phyloP scores from a whole-genome alignment of 1,140 invertebrate genomes.

The Pectinophora gossypiella region DNA sequence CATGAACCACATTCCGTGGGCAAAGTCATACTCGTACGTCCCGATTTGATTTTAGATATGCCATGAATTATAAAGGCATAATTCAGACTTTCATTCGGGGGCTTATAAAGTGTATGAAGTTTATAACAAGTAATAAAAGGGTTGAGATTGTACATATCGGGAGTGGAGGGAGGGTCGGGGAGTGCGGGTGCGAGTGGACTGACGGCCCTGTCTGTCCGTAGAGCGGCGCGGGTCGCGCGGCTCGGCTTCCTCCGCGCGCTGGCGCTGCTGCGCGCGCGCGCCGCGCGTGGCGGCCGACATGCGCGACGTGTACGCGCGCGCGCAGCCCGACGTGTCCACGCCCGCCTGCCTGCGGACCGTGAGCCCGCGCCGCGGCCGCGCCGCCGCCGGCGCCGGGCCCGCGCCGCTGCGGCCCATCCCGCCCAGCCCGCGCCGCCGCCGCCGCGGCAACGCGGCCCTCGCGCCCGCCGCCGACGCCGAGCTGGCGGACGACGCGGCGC shows the following conservation, averaged over 20 bases:
- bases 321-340: conserved; percentile 53
- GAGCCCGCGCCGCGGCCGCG: conserved; percentile 52
- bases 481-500: conserved; percentile 73
- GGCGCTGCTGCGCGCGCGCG: conserved; percentile 61
- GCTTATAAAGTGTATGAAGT: too few relatives aligned
- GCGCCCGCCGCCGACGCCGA: conserved; percentile 77
- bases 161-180: too few relatives aligned
- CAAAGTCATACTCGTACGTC: too few relatives aligned
- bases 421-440: conserved; percentile 69
- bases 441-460: conserved; percentile 58
- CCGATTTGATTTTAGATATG: too few relatives aligned
- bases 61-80: too few relatives aligned
- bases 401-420: conserved; percentile 76
- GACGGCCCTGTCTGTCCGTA: conserved; percentile 23
- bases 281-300: conserved; percentile 49
- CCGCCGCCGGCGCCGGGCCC: conserved; percentile 41
- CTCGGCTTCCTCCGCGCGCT: conserved; percentile 52
- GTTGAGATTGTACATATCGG: too few relatives aligned
- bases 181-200: neutral
- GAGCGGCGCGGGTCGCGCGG: conserved; percentile 43
- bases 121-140: too few relatives aligned
- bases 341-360: conserved; percentile 72
- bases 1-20: too few relatives aligned
- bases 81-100: too few relatives aligned
- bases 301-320: conserved; percentile 69